Evolutionary conservation across 2,888 invertebrate genomes (phyloP).

Genomic region (Chrysotoxum bicinctum): DNA sequence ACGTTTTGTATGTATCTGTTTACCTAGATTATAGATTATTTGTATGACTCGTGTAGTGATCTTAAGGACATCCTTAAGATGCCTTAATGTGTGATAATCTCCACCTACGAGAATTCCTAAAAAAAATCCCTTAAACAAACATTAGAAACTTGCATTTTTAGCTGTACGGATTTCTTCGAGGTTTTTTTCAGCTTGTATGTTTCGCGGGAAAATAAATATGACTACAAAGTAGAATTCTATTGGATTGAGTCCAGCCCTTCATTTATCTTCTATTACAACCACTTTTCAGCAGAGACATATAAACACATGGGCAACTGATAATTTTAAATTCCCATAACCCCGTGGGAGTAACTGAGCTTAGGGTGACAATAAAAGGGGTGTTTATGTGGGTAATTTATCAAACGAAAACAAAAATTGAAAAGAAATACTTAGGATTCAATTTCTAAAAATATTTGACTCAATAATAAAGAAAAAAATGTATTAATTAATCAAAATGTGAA

Average conservation of each 20-base stretch:
- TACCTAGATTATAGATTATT: not conserved
- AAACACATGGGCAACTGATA: not conserved
- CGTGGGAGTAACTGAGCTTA: not conserved
- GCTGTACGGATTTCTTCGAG: not conserved
- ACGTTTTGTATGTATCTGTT: not conserved
- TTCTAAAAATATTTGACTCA: too few relatives aligned
- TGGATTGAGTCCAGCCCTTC: not conserved
- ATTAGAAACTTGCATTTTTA: not conserved
- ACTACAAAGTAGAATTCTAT: not conserved
- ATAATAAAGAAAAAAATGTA: too few relatives aligned
- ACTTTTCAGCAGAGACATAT: not conserved
- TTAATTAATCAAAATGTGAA: too few relatives aligned
- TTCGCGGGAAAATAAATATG: not conserved
- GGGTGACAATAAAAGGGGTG: not conserved
- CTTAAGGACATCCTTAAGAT: not conserved
- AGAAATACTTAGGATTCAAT: too few relatives aligned
- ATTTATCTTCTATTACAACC: not conserved
- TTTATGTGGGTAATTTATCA: not conserved
- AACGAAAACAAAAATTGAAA: not conserved
- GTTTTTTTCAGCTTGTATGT: not conserved
- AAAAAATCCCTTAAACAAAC: not conserved
- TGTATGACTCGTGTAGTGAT: not conserved
- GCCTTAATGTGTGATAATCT: constrained; percentile 7
- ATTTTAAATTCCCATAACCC: not conserved
- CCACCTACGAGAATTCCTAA: not conserved